These are phyloP conservation scores for Oryzias curvinotus DNA, from an alignment of 2,113 vertebrate genomes.

Conservation along the genomic window DNA sequence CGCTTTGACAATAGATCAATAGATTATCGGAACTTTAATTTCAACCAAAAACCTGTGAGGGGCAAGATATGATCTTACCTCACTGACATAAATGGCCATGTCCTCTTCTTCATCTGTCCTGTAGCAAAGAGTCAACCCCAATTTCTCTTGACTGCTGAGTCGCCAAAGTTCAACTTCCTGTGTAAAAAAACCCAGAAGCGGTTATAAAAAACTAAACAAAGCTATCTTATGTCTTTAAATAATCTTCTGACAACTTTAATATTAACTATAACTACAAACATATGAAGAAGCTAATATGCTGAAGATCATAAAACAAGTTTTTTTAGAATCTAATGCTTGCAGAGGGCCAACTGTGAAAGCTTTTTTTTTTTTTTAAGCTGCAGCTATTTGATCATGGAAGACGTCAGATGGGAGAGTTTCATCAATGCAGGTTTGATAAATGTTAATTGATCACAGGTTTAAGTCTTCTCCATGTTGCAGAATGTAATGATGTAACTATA, in stretches of 20 bases:
- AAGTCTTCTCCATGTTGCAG: slow-evolving; percentile 48
- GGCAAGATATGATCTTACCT: slow-evolving; percentile 78
- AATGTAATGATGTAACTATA: slow-evolving; percentile 60
- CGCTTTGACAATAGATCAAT: no score
- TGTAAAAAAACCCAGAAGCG: slow-evolving; percentile 9
- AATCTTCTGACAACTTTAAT: not conserved
- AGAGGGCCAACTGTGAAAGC: slow-evolving; percentile 20
- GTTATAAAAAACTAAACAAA: not conserved
- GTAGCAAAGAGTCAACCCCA: slow-evolving; percentile 96
- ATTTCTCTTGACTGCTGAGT: slow-evolving; percentile 90
- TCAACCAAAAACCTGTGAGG: no score
- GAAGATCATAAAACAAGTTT: slow-evolving; percentile 24
- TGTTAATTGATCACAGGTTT: slow-evolving; percentile 51
- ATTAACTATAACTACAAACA: slow-evolving; percentile 12
- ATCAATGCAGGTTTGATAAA: slow-evolving; percentile 57
- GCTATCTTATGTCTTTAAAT: not conserved
- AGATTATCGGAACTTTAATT: no score
- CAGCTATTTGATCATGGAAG: slow-evolving; percentile 65
- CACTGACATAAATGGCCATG: slow-evolving; percentile 90
- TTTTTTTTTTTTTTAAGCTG: slow-evolving; percentile 21
- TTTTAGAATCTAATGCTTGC: slow-evolving; percentile 10
- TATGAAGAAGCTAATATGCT: slow-evolving; percentile 2
- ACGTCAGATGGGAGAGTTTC: slow-evolving; percentile 30
- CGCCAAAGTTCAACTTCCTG: slow-evolving; percentile 94
- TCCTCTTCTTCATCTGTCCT: slow-evolving; percentile 96